Conservation (phyloP, 2,113 vertebrate genomes). For the Saguinus imperator region DNA sequence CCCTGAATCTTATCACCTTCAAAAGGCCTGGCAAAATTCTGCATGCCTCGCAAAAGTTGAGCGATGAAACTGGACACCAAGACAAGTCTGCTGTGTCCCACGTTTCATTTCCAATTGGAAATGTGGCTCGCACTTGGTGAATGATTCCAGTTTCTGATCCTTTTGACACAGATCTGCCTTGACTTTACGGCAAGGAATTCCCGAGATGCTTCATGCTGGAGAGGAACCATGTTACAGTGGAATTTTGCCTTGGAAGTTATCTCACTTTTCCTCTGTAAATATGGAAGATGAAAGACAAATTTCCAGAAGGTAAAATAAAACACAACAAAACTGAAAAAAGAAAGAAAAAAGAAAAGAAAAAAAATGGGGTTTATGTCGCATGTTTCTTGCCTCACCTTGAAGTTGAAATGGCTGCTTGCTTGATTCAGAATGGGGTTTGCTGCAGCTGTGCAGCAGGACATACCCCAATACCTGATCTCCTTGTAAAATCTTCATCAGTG, state of each 20-base stretch:
- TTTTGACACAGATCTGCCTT: slow-evolving; percentile 34
- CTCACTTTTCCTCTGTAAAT: slow-evolving; percentile 45
- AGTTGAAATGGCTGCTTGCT: not conserved
- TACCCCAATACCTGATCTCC: not conserved
- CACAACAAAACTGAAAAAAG: slow-evolving; percentile 22
- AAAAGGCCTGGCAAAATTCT: slow-evolving; percentile 28
- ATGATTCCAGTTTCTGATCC: not conserved
- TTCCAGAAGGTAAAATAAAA: slow-evolving; percentile 31
- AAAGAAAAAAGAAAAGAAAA: not conserved
- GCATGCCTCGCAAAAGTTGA: slow-evolving; percentile 22
- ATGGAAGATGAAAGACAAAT: slow-evolving; percentile 59
- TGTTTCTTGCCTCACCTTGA: not conserved
- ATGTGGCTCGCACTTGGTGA: not conserved
- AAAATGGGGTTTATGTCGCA: not conserved
- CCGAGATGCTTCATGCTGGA: not conserved
- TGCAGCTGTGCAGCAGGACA: not conserved
- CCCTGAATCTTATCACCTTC: not conserved
- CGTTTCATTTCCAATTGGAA: not conserved
- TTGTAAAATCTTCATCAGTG: not conserved
- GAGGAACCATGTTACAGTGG: not conserved
- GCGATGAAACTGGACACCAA: not conserved
- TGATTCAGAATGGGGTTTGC: not conserved
- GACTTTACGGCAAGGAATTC: slow-evolving; percentile 28
- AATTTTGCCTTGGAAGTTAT: slow-evolving; percentile 34
- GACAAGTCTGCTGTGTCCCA: rapidly evolving